phyloP scores from a whole-genome alignment of 2,888 invertebrate species.

The Dasypolia templi region DNA sequence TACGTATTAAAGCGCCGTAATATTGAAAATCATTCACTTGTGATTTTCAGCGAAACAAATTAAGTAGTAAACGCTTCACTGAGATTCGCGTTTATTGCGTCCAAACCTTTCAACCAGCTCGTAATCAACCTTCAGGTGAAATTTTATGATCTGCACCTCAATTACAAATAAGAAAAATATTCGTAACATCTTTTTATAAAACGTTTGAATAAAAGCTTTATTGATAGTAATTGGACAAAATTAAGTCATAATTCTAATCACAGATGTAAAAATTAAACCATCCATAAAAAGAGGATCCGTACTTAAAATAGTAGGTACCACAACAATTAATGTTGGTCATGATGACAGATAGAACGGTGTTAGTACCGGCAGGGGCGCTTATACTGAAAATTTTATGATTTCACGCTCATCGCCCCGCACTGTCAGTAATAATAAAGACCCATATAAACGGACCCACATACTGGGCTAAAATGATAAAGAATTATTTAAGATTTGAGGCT shows the following conservation, averaged over 20 bases:
- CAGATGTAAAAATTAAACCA: slow-evolving; percentile 11
- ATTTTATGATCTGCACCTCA: slow-evolving; percentile 31
- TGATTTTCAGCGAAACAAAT: slow-evolving; percentile 25
- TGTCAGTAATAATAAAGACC: slow-evolving; percentile 38
- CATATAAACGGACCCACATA: slow-evolving; percentile 29
- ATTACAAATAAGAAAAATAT: slow-evolving; percentile 18
- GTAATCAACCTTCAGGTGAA: slow-evolving; percentile 12
- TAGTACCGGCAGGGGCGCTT: slow-evolving; percentile 32
- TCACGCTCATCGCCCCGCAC: slow-evolving; percentile 61
- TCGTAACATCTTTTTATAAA: slow-evolving; percentile 2
- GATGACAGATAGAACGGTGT: slow-evolving; percentile 46
- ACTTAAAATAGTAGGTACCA: slow-evolving; percentile 20
- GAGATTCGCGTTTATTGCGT: slow-evolving; percentile 39
- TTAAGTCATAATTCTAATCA: slow-evolving; percentile 26
- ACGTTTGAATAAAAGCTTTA: neutral
- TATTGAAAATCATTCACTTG: slow-evolving; percentile 16
- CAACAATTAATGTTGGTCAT: slow-evolving; percentile 43
- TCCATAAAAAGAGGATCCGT: slow-evolving; percentile 29
- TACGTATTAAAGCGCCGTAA: neutral
- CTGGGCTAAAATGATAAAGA: slow-evolving; percentile 15
- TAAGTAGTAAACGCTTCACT: slow-evolving; percentile 40
- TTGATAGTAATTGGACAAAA: slow-evolving; percentile 10
- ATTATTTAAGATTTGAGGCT: slow-evolving; percentile 6
- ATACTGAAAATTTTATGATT: slow-evolving; percentile 70
- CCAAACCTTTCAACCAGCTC: slow-evolving; percentile 27